phyloP scores from a whole-genome alignment of 2,888 invertebrate species.

The Heliothis peltigera region DNA sequence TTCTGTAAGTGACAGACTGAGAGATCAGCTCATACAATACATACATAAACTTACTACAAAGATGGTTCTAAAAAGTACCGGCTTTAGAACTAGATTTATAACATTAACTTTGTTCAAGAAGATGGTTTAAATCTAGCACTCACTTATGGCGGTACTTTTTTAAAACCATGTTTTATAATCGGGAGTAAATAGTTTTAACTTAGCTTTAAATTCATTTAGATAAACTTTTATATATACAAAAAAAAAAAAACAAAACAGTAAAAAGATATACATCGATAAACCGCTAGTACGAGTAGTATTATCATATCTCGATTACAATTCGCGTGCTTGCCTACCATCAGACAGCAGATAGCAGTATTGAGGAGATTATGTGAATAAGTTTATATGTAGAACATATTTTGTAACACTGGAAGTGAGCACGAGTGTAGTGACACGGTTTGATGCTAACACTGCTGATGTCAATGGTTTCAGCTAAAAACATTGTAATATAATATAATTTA shows the following conservation, averaged over 20 bases:
- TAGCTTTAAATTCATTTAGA: too few species aligned
- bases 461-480: neutral
- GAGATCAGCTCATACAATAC: too few species aligned
- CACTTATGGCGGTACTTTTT: too few species aligned
- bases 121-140: too few species aligned
- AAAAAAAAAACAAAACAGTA: neutral
- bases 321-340: constrained; percentile 45
- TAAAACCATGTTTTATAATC: too few species aligned
- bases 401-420: constrained; percentile 37
- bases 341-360: constrained; percentile 31
- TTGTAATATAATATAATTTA: too few species aligned
- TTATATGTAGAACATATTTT: constrained; percentile 45
- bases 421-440: constrained; percentile 41
- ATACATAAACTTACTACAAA: too few species aligned
- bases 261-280: constrained; percentile 23
- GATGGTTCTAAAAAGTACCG: too few species aligned
- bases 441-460: constrained; percentile 6
- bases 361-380: constrained; percentile 55
- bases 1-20: too few species aligned
- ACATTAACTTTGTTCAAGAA: too few species aligned
- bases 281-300: constrained; percentile 1
- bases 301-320: constrained; percentile 39
- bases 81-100: too few species aligned
- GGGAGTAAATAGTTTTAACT: too few species aligned
- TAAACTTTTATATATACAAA: neutral